phyloP scores from a whole-genome alignment of 1,140 invertebrate genomes.

The Zaprionus gabonicus region DNA sequence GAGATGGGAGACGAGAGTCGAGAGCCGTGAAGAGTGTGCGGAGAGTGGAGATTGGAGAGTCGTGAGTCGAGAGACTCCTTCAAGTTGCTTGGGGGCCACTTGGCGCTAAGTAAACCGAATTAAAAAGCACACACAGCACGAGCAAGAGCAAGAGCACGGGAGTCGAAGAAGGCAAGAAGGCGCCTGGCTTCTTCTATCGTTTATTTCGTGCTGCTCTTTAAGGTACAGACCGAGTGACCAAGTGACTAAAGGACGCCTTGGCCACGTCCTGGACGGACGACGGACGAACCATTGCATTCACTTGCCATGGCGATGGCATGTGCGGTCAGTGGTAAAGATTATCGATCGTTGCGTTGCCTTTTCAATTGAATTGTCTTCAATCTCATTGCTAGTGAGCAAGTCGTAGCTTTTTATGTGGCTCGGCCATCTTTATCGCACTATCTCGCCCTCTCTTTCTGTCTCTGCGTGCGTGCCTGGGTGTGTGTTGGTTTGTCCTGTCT shows the following conservation, averaged over 20 bases:
- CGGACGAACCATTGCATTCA: slow-evolving; percentile 11
- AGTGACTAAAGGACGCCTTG: slow-evolving; percentile 24
- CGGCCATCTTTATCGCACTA: slow-evolving; percentile 22
- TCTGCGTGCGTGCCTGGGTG: slow-evolving; percentile 25
- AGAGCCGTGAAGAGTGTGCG: background rate
- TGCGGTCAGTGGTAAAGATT: slow-evolving; percentile 76
- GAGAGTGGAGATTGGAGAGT: background rate
- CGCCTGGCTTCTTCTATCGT: background rate
- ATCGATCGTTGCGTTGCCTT: slow-evolving; percentile 70
- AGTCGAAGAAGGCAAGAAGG: background rate
- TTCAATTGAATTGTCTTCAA: slow-evolving; percentile 84
- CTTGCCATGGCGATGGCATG: slow-evolving; percentile 23
- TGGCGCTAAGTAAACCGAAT: slow-evolving; percentile 69
- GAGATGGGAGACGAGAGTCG: background rate
- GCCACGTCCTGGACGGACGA: no score
- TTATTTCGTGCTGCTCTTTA: slow-evolving; percentile 53
- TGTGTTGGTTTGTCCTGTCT: slow-evolving; percentile 32
- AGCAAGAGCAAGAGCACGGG: no score
- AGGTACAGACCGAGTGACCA: slow-evolving; percentile 47
- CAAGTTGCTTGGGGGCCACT: slow-evolving; percentile 60
- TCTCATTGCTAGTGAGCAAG: slow-evolving; percentile 71
- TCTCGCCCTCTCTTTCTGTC: background rate
- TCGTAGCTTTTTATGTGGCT: slow-evolving; percentile 57
- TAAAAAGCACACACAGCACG: slow-evolving; percentile 65
- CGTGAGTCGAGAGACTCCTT: slow-evolving; percentile 20